Conservation (phyloP, 2,797 vertebrate genomes). For the Huso huso region DNA sequence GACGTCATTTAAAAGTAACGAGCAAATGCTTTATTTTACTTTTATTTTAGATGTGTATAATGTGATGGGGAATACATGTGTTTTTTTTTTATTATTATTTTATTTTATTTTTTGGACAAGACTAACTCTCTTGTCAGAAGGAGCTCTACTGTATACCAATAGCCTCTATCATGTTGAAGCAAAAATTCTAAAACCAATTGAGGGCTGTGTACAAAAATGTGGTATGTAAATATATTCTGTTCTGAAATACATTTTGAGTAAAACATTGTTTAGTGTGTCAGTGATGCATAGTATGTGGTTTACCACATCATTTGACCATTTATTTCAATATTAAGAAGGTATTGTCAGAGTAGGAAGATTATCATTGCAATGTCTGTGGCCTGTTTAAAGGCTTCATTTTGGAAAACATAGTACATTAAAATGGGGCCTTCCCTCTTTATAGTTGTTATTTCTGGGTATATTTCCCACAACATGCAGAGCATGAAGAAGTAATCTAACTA, state of each 20-base stretch:
- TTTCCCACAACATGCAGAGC: slow-evolving; percentile 9
- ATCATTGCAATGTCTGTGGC: slow-evolving; percentile 59
- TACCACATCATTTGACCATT: slow-evolving; percentile 43
- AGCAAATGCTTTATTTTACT: too few relatives aligned
- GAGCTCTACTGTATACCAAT: too few relatives aligned
- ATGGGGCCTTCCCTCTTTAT: slow-evolving; percentile 47
- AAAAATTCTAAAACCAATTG: slow-evolving; percentile 21
- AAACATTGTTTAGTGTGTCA: slow-evolving; percentile 41
- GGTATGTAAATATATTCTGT: slow-evolving; percentile 43
- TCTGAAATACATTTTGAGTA: slow-evolving; percentile 28
- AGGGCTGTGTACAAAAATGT: slow-evolving; percentile 32
- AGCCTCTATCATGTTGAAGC: slow-evolving; percentile 32
- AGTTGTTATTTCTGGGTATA: slow-evolving; percentile 47
- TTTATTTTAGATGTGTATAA: too few relatives aligned
- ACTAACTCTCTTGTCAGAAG: too few relatives aligned
- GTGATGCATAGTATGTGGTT: slow-evolving; percentile 37
- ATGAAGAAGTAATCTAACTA: slow-evolving; percentile 30
- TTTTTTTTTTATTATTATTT: too few relatives aligned
- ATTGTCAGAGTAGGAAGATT: slow-evolving; percentile 49
- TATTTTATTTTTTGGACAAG: too few relatives aligned
- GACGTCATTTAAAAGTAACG: too few relatives aligned
- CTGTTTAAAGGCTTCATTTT: slow-evolving; percentile 58
- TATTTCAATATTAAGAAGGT: slow-evolving; percentile 50
- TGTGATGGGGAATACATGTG: too few relatives aligned
- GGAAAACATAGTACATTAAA: too few relatives aligned